These are phyloP conservation scores for Xiphophorus maculatus DNA, from an alignment of 2,113 vertebrate genomes.

Conservation along the genomic window DNA sequence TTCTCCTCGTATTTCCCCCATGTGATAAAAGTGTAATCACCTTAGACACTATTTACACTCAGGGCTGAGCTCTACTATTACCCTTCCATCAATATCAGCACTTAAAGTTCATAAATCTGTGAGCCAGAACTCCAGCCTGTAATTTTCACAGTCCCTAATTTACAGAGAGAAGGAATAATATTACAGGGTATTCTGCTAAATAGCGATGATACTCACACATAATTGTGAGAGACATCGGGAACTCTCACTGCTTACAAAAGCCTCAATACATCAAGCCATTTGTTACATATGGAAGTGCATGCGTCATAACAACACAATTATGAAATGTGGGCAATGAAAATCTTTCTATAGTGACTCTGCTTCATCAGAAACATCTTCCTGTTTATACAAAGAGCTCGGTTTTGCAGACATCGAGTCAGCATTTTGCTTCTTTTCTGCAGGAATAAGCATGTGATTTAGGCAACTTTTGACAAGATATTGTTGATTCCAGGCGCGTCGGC, in stretches of 20 bases:
- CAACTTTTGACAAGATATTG: slow-evolving; percentile 56
- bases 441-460: slow-evolving; percentile 62
- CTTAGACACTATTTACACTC: slow-evolving; percentile 80
- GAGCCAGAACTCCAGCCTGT: slow-evolving; percentile 71
- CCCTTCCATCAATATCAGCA: slow-evolving; percentile 79
- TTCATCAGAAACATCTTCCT: slow-evolving; percentile 47
- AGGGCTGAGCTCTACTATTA: slow-evolving; percentile 77
- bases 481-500: slow-evolving; percentile 42
- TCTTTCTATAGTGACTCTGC: background rate
- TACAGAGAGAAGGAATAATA: slow-evolving; percentile 75
- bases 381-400: slow-evolving; percentile 42
- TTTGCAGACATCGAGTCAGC: slow-evolving; percentile 69
- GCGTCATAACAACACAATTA: slow-evolving; percentile 27
- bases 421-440: slow-evolving; percentile 28
- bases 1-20: slow-evolving; percentile 38
- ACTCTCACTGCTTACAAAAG: slow-evolving; percentile 68
- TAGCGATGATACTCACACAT: slow-evolving; percentile 73
- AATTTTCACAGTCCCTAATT: slow-evolving; percentile 78
- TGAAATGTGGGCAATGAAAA: slow-evolving; percentile 15
- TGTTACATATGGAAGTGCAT: slow-evolving; percentile 42
- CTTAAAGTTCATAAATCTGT: slow-evolving; percentile 73
- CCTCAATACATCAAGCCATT: slow-evolving; percentile 46
- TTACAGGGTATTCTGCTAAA: slow-evolving; percentile 74
- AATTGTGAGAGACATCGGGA: slow-evolving; percentile 73
- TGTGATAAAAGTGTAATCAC: slow-evolving; percentile 73